Base-by-base conservation (phyloP, 2,888 invertebrate species). In the Hybos culiciformis region DNA sequence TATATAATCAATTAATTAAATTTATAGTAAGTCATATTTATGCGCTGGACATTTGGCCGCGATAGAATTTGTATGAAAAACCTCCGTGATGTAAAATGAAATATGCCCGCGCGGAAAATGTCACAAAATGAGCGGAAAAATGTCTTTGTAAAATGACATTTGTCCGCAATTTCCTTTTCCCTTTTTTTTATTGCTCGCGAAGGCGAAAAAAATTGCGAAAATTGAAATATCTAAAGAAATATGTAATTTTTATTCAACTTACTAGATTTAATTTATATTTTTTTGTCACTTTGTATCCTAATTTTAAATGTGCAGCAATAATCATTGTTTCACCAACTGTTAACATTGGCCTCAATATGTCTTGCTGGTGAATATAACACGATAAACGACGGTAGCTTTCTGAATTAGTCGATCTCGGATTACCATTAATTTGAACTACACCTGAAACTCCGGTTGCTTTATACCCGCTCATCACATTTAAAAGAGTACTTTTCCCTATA, bases 401-500 rank as follows among this genome's bases (percentile, higher is more conserved):
- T 3, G 84, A 76, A 37, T 76, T 75, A 3, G 66, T 66, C 33
- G 61, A 58, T 39, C 72, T 62, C 43, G 66, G 59, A 52, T 72
- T 70, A 6, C 82, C 83, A 63, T 87, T 86, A 31, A 87, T 76
- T 38, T 72, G 63, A 41, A 88, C 75, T 52, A 72, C 72, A 12
- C 88, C 88, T 46, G 69, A 72, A 17, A 81, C 78, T n/a, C 83
- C 82, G 50, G 72, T 70, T 9, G 78, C 73, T 54, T 82, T 82
- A 62, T 83, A 91, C 40, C 90, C 92, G 19, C 90, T 88, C 41
- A 91, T 72, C 46, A 91, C 86, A 61, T 91, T 92, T 62, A 91
- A 77, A 4, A 92, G 71, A 0, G 91, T 88, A 41, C 87, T 87
- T 60, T 92, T 86, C 36, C 86, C n/a, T n/a, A n/a, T n/a, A n/a